Base-by-base conservation (phyloP, 2,113 vertebrate species). In the Spea multiplicata region DNA sequence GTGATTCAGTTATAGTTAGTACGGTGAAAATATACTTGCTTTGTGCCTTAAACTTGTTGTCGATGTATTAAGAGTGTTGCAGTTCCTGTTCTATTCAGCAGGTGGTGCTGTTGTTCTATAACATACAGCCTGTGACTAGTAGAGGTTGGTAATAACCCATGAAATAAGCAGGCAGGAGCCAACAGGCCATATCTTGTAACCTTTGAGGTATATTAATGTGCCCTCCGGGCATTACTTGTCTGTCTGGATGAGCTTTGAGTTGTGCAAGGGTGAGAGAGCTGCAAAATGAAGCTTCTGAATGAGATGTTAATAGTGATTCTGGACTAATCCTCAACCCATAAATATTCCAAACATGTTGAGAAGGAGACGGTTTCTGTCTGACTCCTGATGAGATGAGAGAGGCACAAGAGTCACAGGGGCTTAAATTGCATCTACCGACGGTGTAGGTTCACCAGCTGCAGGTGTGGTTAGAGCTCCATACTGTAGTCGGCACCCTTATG, bases 121-220 rank as follows among this genome's bases (percentile, higher is more conserved):
- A 4, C 14, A 44, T 49, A 49, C 6, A 73, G 17, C n/a, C 7
- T 13, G 12, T n/a, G 64, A 67, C 13, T 44, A 68, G 71, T 65
- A 44, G 65, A 61, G 65, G 45, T 74, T 68, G 78, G 64, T 79
- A 79, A 79, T 79, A 79, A 49, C 70, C 77, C 78, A 74, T 80
- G 78, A 73, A 80, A 74, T 80, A 74, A 80, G 78, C 68, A 80
- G 71, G 78, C 64, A 80, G 78, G 71, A 80, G 78, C 71, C 65
- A 80, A 52, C 71, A 68, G 78, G 78, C 78, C 78, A 80, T 80
- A 71, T 80, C 78, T 80, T 80, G 78, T 74, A 74, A 80, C 78
- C 78, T 80, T 80, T 80, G 78, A 80, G 78, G 78, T 74, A 74
- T 80, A 80, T 80, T 80, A 80, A 80, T 80, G 78, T 73, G 64